Percentiles rank a stretch among this genome's conserved stretches.
phyloP scores from a whole-genome alignment of 2,113 vertebrate genomes.

The Pseudopodoces humilis region DNA sequence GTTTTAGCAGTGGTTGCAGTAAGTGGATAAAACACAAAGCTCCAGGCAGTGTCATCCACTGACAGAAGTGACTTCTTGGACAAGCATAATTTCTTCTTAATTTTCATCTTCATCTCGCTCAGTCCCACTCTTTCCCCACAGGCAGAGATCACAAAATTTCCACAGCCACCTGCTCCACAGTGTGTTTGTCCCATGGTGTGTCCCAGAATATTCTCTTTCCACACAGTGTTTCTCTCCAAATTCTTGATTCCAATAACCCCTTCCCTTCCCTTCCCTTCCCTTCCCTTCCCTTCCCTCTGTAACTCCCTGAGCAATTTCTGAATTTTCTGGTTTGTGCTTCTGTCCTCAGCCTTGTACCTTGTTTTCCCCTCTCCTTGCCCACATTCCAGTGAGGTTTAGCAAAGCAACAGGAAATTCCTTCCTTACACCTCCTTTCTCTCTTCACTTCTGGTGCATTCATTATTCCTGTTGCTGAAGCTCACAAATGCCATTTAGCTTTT shows the following conservation, averaged over 20 bases:
- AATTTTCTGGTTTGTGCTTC: background rate
- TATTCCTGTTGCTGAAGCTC: background rate
- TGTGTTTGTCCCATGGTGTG: background rate
- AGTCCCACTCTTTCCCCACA: background rate
- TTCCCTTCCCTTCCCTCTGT: background rate
- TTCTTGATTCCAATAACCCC: background rate
- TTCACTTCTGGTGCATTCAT: background rate
- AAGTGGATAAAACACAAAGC: background rate
- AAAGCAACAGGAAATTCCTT: background rate
- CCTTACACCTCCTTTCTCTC: background rate
- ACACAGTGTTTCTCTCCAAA: background rate
- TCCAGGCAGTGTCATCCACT: background rate
- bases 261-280: background rate
- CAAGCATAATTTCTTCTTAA: background rate
- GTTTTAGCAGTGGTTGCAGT: background rate
- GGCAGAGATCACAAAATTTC: background rate
- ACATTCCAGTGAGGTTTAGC: background rate
- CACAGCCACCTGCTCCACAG: background rate
- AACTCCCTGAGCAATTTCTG: background rate
- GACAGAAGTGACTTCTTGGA: background rate
- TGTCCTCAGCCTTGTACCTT: background rate
- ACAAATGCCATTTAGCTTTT: background rate
- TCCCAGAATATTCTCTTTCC: background rate
- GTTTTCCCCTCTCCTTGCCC: background rate
- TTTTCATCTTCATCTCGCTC: background rate